These are phyloP conservation scores for Clarias gariepinus DNA, from an alignment of 2,113 vertebrate genomes.

Conservation along the genomic window DNA sequence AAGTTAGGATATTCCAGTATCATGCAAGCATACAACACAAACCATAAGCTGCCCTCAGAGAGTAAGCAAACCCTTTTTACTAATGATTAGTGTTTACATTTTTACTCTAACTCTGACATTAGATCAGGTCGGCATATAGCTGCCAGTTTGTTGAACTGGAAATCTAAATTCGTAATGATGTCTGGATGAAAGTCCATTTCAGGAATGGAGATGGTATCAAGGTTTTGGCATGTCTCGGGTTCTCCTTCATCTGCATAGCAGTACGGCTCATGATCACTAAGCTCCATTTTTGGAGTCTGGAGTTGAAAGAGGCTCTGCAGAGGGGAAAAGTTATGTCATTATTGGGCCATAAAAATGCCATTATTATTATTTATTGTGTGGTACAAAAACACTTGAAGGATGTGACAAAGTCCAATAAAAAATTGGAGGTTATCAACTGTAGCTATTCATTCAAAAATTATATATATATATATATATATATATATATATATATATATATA, in stretches of 20 bases:
- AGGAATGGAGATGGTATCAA: conserved; percentile 62
- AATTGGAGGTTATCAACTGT: neutral
- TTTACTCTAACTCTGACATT: neutral
- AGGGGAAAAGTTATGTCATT: neutral
- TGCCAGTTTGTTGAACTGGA: conserved; percentile 56
- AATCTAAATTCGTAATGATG: conserved; percentile 44
- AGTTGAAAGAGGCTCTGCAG: conserved; percentile 40
- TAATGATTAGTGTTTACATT: neutral
- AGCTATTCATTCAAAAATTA: no score
- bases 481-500: no score
- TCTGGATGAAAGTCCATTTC: conserved; percentile 59
- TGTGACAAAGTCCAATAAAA: neutral
- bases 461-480: no score
- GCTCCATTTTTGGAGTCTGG: conserved; percentile 43
- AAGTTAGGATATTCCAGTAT: neutral
- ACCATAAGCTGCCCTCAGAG: neutral
- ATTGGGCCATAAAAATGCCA: neutral
- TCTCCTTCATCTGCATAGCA: conserved; percentile 63
- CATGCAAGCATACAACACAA: neutral
- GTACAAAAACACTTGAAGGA: neutral
- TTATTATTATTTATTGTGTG: neutral
- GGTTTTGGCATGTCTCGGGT: neutral
- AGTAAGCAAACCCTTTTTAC: neutral
- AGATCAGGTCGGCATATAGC: conserved; percentile 52
- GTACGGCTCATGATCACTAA: conserved; percentile 53